A percentile compares a stretch with the other conserved stretches of the same genome.
These are phyloP conservation scores for Nixonia krombeini DNA, from an alignment of 1,140 invertebrate genomes.

Conservation along the genomic window DNA sequence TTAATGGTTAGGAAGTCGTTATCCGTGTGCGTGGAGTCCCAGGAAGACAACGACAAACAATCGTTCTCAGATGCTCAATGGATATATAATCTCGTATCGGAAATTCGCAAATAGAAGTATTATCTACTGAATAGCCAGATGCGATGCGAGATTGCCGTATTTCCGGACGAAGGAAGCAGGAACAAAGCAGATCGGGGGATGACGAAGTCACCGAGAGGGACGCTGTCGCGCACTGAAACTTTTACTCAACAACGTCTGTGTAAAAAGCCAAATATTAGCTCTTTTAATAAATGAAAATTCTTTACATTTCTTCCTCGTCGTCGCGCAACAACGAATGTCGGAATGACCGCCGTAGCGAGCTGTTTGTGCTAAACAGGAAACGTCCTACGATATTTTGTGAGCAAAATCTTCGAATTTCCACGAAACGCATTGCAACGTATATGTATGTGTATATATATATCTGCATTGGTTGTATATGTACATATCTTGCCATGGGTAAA, in stretches of 20 bases:
- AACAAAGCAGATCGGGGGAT: conserved; percentile 33
- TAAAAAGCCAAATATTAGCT: conserved; percentile 49
- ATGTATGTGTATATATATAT: no score
- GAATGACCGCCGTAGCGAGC: no score
- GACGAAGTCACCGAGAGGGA: conserved; percentile 8
- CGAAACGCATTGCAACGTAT: no score
- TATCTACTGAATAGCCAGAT: conserved; percentile 38
- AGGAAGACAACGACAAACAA: not conserved
- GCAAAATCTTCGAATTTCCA: no score
- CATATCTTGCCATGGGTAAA: no score
- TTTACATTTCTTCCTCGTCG: conserved; percentile 22
- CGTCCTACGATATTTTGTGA: no score
- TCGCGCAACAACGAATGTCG: not conserved
- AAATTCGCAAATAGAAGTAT: conserved; percentile 55
- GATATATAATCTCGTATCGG: no score
- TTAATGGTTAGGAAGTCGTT: not conserved
- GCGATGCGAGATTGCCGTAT: conserved; percentile 54
- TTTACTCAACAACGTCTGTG: conserved; percentile 27
- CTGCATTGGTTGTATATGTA: no score
- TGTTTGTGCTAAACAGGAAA: no score
- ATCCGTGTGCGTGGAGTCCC: not conserved
- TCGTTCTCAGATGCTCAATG: no score
- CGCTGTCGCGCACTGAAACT: conserved; percentile 7
- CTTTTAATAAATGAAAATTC: conserved; percentile 39
- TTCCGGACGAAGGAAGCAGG: conserved; percentile 51